Evolutionary conservation across 2,888 invertebrate genomes (phyloP), one percentile per base, ranked within the genome.

Genomic region (Amphipoea oculea): DNA sequence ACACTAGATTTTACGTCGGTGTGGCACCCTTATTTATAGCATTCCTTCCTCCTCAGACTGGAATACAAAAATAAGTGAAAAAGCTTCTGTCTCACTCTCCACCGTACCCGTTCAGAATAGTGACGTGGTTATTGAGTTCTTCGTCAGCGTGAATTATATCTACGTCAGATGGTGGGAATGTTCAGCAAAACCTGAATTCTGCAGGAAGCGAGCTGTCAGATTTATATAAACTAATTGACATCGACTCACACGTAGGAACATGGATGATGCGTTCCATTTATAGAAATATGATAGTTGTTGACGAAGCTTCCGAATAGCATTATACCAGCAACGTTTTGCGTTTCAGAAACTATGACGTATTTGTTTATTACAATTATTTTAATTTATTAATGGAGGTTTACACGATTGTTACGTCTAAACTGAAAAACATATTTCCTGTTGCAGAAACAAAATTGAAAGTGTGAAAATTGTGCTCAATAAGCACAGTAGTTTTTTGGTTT

Each of bases 11-110:
- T 93, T 92, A 93, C 94, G 92, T 93, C 92, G 92, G 92, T 89
- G 88, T 92, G 91, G 92, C 94, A 96, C 96, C 96, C 96, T 94
- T 97, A 97, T 97, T 96, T 97, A 97, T 97, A 97, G 93, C 94
- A 95, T 94, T 94, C 94, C 93, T 89, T 88, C 89, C 85, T 89
- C 85, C 90, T 89, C 89, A 90, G 93, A 93, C 92, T 93, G 92
- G 94, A 95, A 96, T 96, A 96, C 96, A 92, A 96, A 96, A 96
- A 96, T 97, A 97, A 96, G 94, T 94, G 93, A 95, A 96, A 96
- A 95, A 90, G 91, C 84, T 90, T 86, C 92, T 91, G 89, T 94
- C 93, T 94, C 94, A 92, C 92, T 94, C 93, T 93, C 93, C 92
- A 92, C 92, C 93, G 80, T 87, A 86, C 90, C 86, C 90, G 89